Evolutionary conservation across 2,113 vertebrate species (phyloP), one percentile per base, ranked within the genome.

Genomic region (Otus sunia): DNA sequence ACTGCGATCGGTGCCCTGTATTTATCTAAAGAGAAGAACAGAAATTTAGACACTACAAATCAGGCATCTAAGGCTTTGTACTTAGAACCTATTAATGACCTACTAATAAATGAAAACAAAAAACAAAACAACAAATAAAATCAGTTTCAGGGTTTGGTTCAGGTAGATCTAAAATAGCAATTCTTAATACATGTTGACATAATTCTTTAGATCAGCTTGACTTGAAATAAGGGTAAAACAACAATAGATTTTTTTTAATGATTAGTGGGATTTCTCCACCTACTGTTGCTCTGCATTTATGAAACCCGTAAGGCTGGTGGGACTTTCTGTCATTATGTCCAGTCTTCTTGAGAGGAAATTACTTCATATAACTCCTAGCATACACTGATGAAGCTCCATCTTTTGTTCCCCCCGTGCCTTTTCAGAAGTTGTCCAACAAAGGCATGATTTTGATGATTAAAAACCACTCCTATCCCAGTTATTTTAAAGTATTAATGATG

Each of bases 11-110:
- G n/a, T 83, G 93, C 76, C 93, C 95, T 29, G 91, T n/a, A 30
- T 92, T 93, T 37, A 37, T 37, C 98, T 98, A 39, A 84, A 90
- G 87, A 83, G 90, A 89, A 79, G 58, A 93, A 50, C 53, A 88
- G 83, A 62, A 69, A 72, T 76, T 91, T 45, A 87, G 72, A 71
- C 53, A 15, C 45, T 25, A n/a, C 29, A 37, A 47, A 84, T 30
- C 53, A 86, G 41, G 58, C 66, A 88, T 59, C 55, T 58, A 12
- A 10, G 36, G 55, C 52, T 83, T 81, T 58, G 55, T 53, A 74
- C 64, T 80, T 86, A 53, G n/a, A 87, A 74, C 23, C 45, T n/a
- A n/a, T n/a, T n/a, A n/a, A 58, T 12, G 41, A 66, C 8, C 50
- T 43, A 53, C 32, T 23, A 69, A 50, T 8, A 80, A 49, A 67